Percentiles rank a stretch among this genome's conserved stretches.
Evolutionary conservation across 2,113 vertebrate species (phyloP).

Genomic region (Gobio gobio): DNA sequence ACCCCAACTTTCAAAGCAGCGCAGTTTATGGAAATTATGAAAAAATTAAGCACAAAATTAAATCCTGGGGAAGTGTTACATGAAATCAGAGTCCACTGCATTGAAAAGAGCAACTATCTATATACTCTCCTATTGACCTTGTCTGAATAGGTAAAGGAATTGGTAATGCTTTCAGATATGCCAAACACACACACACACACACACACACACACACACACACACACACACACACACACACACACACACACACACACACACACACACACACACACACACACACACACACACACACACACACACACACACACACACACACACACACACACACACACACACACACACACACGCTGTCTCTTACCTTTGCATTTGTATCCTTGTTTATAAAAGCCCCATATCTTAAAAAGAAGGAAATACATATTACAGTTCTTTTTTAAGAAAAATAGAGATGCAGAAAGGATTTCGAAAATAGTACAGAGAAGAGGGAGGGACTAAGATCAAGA

Average conservation of each 20-base stretch:
- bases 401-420: not conserved
- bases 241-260: not conserved
- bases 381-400: constrained; percentile 89
- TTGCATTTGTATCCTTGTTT: constrained; percentile 92
- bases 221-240: not conserved
- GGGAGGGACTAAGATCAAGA: not conserved
- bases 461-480: not conserved
- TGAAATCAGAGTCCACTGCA: too few relatives aligned
- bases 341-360: constrained; percentile 74
- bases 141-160: too few relatives aligned
- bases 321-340: not conserved
- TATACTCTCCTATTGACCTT: too few relatives aligned
- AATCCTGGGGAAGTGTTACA: not conserved
- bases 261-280: not conserved
- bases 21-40: not conserved
- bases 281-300: not conserved
- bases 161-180: not conserved
- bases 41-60: not conserved
- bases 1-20: not conserved
- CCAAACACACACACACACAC: not conserved
- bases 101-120: too few relatives aligned
- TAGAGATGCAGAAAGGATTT: not conserved
- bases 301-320: not conserved
- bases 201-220: not conserved
- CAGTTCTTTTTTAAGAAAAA: not conserved